Base-by-base conservation (phyloP, 1,140 invertebrate genomes). In the Centruroides vittatus region DNA sequence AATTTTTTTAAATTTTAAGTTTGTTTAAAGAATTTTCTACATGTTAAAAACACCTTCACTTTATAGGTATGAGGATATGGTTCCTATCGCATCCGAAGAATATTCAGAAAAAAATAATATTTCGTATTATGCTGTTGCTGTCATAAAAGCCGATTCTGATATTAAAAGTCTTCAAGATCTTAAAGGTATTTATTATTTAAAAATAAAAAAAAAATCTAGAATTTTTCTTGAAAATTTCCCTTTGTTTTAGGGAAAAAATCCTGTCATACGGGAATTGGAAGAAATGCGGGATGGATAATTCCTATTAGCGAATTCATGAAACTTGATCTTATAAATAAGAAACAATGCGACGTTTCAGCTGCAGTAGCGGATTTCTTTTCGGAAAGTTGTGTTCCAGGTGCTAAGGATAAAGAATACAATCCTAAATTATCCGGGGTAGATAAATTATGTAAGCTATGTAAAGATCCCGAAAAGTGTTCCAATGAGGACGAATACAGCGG, bases 321-420 rank as follows among this genome's bases (percentile, higher is more conserved):
- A 4, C 68, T 73, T 5, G 72, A 73, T 3, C 67, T 65, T 34
- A 74, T 82, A 46, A 64, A 63, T 11, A 53, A 53, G 10, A 61
- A 68, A 10, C 10, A 9, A 10, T 85, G 83, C 65, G 75, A 82
- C 66, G 82, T 81, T 68, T 74, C 77, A 2, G 63, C 68, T 49
- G 71, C 77, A 3, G 71, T 83, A 0, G 72, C 71, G 0, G 74
- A 76, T 4, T 89, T 83, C 70, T 86, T 88, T 66, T 67, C 68
- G 3, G 34, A 35, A 36, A 60, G 64, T 35, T 68, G 67, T 53
- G 64, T 68, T 6, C 67, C 67, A 4, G 67, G 67, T 10, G 67
- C 64, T 0, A 65, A 63, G 13, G 64, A 68, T 59, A 57, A 59
- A 3, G 56, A 65, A 35, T 59, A 61, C 51, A 66, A 68, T 46